phyloP scores from a whole-genome alignment of 2,888 invertebrate genomes.

The Carcina quercana region DNA sequence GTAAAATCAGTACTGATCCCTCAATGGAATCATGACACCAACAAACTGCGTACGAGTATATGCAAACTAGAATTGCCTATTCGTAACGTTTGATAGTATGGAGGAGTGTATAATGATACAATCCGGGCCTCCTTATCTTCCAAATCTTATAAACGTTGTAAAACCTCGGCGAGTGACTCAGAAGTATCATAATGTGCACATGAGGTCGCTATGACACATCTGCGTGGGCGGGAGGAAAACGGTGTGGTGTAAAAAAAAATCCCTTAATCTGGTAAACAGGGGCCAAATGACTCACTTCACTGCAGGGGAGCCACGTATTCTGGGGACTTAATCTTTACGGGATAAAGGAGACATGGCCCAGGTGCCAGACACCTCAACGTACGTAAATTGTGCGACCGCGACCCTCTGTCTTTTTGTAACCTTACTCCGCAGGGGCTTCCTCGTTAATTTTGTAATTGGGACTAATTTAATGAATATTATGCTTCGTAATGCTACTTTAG shows the following conservation, averaged over 20 bases:
- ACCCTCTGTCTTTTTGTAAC: conserved; percentile 56
- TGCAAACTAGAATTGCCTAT: no score
- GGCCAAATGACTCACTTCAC: conserved; percentile 71
- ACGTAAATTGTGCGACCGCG: conserved; percentile 55
- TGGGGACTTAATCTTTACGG: conserved; percentile 70
- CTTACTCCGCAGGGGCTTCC: conserved; percentile 35
- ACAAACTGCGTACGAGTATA: no score
- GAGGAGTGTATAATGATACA: no score
- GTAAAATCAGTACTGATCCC: no score
- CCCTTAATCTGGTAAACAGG: conserved; percentile 73
- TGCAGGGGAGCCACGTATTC: conserved; percentile 56
- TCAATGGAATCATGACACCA: no score
- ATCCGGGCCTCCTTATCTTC: no score
- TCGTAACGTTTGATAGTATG: no score
- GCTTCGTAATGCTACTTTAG: no score
- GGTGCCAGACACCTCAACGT: conserved; percentile 48
- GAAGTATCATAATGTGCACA: conserved; percentile 41
- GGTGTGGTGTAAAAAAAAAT: conserved; percentile 65
- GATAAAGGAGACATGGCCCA: conserved; percentile 72
- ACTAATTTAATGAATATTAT: conserved; percentile 44
- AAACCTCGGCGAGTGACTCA: conserved; percentile 42
- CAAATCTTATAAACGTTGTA: conserved; percentile 9
- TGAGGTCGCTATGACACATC: conserved; percentile 46
- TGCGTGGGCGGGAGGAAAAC: conserved; percentile 49
- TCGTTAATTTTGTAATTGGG: conserved; percentile 55